These are phyloP conservation scores for Perdita meconis DNA, from an alignment of 2,888 invertebrate genomes.

Conservation along the genomic window DNA sequence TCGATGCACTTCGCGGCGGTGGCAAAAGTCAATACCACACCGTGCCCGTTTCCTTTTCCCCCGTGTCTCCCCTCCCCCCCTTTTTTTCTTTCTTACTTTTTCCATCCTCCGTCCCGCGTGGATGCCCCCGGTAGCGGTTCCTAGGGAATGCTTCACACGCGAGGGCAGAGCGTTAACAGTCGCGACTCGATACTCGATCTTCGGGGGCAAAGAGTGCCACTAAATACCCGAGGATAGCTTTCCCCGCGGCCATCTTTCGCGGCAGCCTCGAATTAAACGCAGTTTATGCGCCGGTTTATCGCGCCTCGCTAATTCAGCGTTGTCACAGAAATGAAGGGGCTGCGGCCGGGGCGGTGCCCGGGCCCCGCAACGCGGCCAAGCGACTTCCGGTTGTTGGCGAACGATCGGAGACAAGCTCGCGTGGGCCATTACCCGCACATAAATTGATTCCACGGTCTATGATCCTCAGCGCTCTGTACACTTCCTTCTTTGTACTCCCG, in stretches of 20 bases:
- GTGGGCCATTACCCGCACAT: slow-evolving; percentile 57
- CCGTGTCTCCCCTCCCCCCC: neutral
- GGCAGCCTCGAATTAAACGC: slow-evolving; percentile 55
- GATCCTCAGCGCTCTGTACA: slow-evolving; percentile 39
- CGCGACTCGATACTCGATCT: slow-evolving; percentile 54
- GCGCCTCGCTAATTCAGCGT: slow-evolving; percentile 61
- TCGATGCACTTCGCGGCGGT: slow-evolving; percentile 45
- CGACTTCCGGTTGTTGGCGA: slow-evolving; percentile 52
- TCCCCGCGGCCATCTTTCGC: slow-evolving; percentile 30
- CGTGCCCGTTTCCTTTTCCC: slow-evolving; percentile 9
- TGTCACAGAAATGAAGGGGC: slow-evolving; percentile 59
- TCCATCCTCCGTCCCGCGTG: too few species aligned
- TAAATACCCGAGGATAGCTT: slow-evolving; percentile 56
- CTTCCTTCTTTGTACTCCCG: slow-evolving; percentile 52
- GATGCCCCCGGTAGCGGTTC: neutral
- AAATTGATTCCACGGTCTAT: slow-evolving; percentile 62
- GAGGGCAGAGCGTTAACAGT: slow-evolving; percentile 43
- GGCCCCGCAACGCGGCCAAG: neutral
- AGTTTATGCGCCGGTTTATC: slow-evolving; percentile 56
- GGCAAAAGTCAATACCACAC: slow-evolving; percentile 52
- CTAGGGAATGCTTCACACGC: neutral
- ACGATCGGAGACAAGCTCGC: slow-evolving; percentile 44
- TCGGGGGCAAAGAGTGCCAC: slow-evolving; percentile 32
- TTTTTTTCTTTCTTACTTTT: too few species aligned
- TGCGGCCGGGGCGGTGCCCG: slow-evolving; percentile 20